Evolutionary conservation across 2,888 invertebrate species (phyloP).

Genomic region (Linnaemya tessellans): DNA sequence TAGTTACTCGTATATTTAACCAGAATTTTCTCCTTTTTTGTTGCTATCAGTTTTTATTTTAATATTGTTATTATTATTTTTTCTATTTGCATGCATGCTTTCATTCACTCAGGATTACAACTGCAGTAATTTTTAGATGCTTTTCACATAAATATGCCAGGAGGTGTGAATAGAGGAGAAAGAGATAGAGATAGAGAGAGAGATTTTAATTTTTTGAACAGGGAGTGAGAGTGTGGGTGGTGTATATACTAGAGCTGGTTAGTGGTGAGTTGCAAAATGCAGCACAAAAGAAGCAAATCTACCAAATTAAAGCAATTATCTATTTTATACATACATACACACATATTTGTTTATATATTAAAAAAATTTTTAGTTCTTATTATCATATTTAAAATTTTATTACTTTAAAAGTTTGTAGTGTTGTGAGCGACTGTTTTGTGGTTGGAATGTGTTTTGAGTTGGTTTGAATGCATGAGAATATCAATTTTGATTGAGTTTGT

Average conservation of each 20-base stretch:
- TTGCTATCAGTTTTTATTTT: background rate
- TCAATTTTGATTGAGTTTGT: background rate
- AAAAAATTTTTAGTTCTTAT: conserved; percentile 5
- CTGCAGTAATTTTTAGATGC: conserved; percentile 9
- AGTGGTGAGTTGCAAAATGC: background rate
- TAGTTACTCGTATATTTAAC: background rate
- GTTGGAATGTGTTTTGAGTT: background rate
- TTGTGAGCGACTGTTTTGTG: background rate
- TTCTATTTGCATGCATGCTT: background rate
- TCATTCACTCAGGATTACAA: conserved; percentile 28
- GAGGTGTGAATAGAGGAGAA: background rate
- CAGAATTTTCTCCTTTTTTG: background rate
- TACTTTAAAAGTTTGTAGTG: background rate
- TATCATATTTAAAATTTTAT: conserved; percentile 1
- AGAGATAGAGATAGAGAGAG: too few relatives aligned
- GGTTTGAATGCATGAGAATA: conserved; percentile 1
- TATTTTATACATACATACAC: background rate
- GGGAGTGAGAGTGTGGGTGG: background rate
- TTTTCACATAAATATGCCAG: conserved; percentile 4
- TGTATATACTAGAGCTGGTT: background rate
- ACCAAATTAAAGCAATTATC: conserved; percentile 15
- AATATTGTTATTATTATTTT: conserved; percentile 2
- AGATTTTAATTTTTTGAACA: background rate
- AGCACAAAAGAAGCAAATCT: background rate
- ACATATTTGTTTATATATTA: background rate